Evolutionary conservation across 1,140 invertebrate species (phyloP), one percentile per base, ranked within the genome.

Genomic region (Apis cerana): DNA sequence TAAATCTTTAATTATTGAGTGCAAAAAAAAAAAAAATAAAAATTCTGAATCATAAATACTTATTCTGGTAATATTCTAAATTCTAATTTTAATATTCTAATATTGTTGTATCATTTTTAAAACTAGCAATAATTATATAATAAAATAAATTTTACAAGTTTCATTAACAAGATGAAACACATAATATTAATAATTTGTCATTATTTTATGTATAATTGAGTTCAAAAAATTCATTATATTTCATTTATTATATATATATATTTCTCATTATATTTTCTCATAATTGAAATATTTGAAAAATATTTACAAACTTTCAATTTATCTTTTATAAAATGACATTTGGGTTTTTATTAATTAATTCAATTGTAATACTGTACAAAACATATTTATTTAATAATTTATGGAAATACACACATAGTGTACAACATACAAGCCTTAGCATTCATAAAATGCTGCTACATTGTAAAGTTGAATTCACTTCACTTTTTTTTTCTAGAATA

Each of bases 341-440:
- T 52, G 19, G 11, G 17, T 50, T 50, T 8, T 33, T 0, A n/a
- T 61, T n/a, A 15, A 48, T 52, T 12, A 59, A 68, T 58, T 52
- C 12, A 15, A 21, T 43, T 48, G n/a, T n/a, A 19, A 58, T 91
- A 90, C 90, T 93, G 91, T 93, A 93, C 85, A 93, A 93, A 93
- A 93, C 92, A 92, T 92, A 93, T 93, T 92, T 93, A 93, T 93
- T 92, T 78, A 91, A 91, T 92, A 93, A 92, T 91, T 93, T 93
- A 92, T 89, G 70, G 82, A 88, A 80, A 90, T 90, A 91, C 91
- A 79, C 84, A 92, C 85, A 90, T 78, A 90, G 86, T 86, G 86
- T 91, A 88, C 87, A 88, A 89, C 79, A 59, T 86, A 88, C 85
- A 92, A 90, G 89, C 87, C 62, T 74, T 89, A 87, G 78, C 80